A percentile compares a stretch with the other conserved stretches of the same genome.
These are phyloP conservation scores for Allolobophora icterica DNA, from an alignment of 2,888 invertebrate genomes.

Conservation along the genomic window DNA sequence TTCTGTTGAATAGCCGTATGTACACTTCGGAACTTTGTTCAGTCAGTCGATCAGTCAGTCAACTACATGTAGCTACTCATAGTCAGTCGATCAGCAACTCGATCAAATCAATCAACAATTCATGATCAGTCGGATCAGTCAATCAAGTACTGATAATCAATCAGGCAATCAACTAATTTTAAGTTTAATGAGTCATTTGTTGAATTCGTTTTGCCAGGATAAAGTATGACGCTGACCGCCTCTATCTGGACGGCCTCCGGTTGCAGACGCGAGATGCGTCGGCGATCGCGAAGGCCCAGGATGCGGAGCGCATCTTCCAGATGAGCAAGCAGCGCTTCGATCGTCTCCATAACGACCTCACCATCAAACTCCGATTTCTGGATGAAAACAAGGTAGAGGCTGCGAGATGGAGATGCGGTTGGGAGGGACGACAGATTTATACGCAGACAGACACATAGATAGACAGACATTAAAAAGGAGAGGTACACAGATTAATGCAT, in stretches of 20 bases:
- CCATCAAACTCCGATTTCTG: conserved; percentile 40
- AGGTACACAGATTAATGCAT: background rate
- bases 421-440: background rate
- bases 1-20: no score
- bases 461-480: no score
- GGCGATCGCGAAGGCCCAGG: conserved; percentile 33
- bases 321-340: conserved; percentile 30
- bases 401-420: background rate
- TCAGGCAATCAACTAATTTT: no score
- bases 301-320: conserved; percentile 39
- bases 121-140: no score
- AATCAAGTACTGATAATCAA: no score
- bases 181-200: background rate
- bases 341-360: conserved; percentile 39
- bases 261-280: conserved; percentile 6
- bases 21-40: no score
- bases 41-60: no score
- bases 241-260: conserved; percentile 27
- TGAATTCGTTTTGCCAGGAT: conserved; percentile 26
- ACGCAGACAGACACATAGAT: no score
- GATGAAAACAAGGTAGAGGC: conserved; percentile 39
- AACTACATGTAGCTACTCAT: no score
- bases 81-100: no score
- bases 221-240: conserved; percentile 40
- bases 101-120: no score